Base-by-base conservation (phyloP, 2,888 invertebrate species). In the Drosophila histrio region DNA sequence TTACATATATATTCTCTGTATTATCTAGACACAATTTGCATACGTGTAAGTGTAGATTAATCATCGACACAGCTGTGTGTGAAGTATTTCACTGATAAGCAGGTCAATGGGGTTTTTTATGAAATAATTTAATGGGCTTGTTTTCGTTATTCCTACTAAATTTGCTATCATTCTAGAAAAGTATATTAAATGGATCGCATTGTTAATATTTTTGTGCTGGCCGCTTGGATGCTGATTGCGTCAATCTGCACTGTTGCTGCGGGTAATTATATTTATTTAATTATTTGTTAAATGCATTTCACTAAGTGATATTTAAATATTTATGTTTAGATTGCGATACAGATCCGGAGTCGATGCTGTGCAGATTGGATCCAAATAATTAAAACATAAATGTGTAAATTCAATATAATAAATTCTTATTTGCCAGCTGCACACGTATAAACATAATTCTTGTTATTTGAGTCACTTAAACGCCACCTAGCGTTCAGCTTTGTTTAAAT, bases 301-400 rank as follows among this genome's bases (percentile, higher is more conserved):
- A 36, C 22, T 1, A 53, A 39, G 41, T 60, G 1, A 6, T 24
- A 2, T 9, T 17, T 0, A 5, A 19, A n/a, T 6, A 11, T 2
- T 2, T 26, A 17, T 26, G 2, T 9, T 3, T 4, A 43, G 43
- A 83, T 64, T 81, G 87, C 44, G 21, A 73, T 15, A 86, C 78
- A 39, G 87, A 83, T 64, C 86, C 83, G 9, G 65, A 73, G 43
- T 53, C 84, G 24, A 82, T 69, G 79, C 44, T 79, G 19, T 79
- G 79, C 62, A 39, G 56, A 21, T 47, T 62, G 38, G 50, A 63
- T 38, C 63, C 56, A 1, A 47, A 77, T 46, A n/a, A 44, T n/a
- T 44, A 11, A 28, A 5, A 11, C 2, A 2, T n/a, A 17, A 28
- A 26, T 44, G 11, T 11, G 11, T 38, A 7, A 15, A 32, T 30